Evolutionary conservation across 2,797 vertebrate species (phyloP).

Genomic region (Synanceia verrucosa): DNA sequence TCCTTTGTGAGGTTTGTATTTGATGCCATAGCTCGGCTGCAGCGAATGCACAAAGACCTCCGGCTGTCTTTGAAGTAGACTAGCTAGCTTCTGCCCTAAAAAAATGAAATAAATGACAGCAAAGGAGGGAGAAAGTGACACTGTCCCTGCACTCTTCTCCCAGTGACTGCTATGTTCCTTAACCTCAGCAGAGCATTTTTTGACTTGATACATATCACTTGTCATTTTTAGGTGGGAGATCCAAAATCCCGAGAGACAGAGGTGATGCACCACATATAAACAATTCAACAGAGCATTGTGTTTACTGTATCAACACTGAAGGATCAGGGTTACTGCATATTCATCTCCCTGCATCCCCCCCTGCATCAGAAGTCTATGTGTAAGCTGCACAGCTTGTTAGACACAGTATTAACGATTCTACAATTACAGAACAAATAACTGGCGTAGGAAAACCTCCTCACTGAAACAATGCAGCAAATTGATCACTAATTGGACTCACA

Average conservation of each 20-base stretch:
- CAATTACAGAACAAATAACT: slow-evolving; percentile 41
- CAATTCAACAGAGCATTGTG: slow-evolving; percentile 54
- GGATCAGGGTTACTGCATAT: slow-evolving; percentile 67
- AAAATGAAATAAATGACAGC: slow-evolving; percentile 68
- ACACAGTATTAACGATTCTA: slow-evolving; percentile 49
- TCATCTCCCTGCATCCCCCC: slow-evolving; percentile 51
- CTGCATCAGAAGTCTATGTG: slow-evolving; percentile 53
- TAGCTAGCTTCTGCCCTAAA: slow-evolving; percentile 64
- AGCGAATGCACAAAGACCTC: slow-evolving; percentile 70
- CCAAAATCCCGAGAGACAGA: slow-evolving; percentile 59
- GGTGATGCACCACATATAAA: slow-evolving; percentile 63
- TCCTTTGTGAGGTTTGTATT: slow-evolving; percentile 68
- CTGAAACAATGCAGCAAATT: slow-evolving; percentile 48
- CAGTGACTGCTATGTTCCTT: slow-evolving; percentile 33
- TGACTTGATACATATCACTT: slow-evolving; percentile 56
- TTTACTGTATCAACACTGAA: slow-evolving; percentile 68
- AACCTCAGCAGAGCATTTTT: slow-evolving; percentile 56
- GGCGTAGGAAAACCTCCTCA: slow-evolving; percentile 15
- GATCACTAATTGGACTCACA: slow-evolving; percentile 50
- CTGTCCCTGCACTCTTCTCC: slow-evolving; percentile 43
- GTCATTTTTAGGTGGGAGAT: slow-evolving; percentile 58
- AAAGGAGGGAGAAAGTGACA: slow-evolving; percentile 60
- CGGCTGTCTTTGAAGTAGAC: slow-evolving; percentile 71
- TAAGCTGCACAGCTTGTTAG: slow-evolving; percentile 58
- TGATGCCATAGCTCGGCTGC: slow-evolving; percentile 64